phyloP scores from a whole-genome alignment of 2,888 invertebrate species.

The Acrobasis repandana region DNA sequence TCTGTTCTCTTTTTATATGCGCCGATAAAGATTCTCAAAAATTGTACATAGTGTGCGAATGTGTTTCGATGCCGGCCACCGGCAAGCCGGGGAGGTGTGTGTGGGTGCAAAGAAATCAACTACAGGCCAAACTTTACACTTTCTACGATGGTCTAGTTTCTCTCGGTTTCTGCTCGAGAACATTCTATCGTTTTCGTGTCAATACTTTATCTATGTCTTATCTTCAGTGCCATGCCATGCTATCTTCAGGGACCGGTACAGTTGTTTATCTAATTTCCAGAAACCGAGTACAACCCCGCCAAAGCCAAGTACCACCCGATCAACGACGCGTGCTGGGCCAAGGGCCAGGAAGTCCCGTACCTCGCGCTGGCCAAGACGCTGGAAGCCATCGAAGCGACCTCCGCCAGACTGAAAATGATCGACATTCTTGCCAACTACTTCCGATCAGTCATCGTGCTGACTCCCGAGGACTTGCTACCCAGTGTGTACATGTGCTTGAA shows the following conservation, averaged over 20 bases:
- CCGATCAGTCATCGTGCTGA: constrained; percentile 91
- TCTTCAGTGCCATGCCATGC: no score
- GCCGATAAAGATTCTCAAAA: no score
- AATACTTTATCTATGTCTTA: no score
- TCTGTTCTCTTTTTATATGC: no score
- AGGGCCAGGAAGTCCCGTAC: constrained; percentile 92
- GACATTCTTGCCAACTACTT: constrained; percentile 96
- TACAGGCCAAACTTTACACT: no score
- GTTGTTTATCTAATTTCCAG: constrained; percentile 29
- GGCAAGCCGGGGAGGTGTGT: no score
- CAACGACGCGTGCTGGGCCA: constrained; percentile 91
- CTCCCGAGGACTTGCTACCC: constrained; percentile 94
- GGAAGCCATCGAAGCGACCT: constrained; percentile 93
- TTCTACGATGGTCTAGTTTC: no score
- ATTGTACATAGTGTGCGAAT: no score
- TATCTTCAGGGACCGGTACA: background rate
- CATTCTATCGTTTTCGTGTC: no score
- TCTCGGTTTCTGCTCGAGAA: no score
- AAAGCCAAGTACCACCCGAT: constrained; percentile 91
- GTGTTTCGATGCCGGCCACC: no score
- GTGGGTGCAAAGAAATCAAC: no score
- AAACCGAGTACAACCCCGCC: constrained; percentile 86
- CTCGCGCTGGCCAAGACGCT: constrained; percentile 95
- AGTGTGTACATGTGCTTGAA: constrained; percentile 98
- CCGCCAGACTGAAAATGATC: constrained; percentile 93